Conservation (phyloP, 2,797 vertebrate species). For the Sciurus vulgaris region DNA sequence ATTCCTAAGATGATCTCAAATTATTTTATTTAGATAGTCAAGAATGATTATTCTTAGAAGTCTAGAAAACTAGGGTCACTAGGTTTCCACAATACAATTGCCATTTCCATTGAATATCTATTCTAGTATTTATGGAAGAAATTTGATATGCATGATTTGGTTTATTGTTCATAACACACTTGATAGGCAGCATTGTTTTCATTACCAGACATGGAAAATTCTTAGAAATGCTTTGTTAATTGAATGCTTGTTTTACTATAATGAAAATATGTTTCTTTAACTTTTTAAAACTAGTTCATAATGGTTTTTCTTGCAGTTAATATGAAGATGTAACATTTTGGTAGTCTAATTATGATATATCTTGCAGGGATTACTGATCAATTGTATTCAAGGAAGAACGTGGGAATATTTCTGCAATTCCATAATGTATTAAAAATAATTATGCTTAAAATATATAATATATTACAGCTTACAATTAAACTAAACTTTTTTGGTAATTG, state of each 20-base stretch:
- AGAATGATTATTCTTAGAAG: constrained; percentile 4
- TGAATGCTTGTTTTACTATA: neutral
- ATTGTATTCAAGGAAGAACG: constrained; percentile 9
- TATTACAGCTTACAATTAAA: constrained; percentile 9
- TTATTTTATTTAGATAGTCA: constrained; percentile 47
- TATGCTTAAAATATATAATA: constrained; percentile 17
- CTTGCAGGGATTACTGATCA: constrained; percentile 1
- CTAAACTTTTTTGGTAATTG: neutral
- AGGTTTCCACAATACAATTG: neutral
- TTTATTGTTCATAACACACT: neutral
- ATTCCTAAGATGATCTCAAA: neutral
- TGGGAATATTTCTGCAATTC: constrained; percentile 45
- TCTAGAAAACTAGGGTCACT: constrained; percentile 6
- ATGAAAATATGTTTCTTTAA: constrained; percentile 32
- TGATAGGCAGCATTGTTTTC: constrained; percentile 1
- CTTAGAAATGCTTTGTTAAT: constrained; percentile 38
- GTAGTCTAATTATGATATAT: constrained; percentile 13
- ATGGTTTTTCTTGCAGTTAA: constrained; percentile 39
- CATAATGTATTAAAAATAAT: constrained; percentile 4
- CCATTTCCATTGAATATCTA: constrained; percentile 10
- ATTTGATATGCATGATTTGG: neutral
- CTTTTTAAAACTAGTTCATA: constrained; percentile 7
- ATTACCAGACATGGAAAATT: constrained; percentile 23
- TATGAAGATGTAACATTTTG: constrained; percentile 38
- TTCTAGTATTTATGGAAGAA: neutral